Evolutionary conservation across 1,140 invertebrate genomes (phyloP).

Genomic region (Hetaerina americana): DNA sequence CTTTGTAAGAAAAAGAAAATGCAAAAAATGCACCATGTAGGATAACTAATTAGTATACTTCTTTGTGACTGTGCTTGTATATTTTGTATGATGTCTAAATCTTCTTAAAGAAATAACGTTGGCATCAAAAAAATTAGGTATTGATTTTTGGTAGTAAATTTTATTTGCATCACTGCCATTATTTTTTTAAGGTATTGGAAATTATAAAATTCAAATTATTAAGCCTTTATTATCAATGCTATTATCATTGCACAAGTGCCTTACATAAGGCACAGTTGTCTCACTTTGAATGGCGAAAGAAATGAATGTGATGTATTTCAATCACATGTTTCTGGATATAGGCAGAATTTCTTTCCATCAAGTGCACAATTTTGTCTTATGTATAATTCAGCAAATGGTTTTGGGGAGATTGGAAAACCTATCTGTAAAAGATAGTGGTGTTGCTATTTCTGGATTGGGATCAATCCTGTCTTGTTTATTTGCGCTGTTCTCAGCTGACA

Average conservation of each 20-base stretch:
- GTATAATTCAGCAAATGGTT: background rate
- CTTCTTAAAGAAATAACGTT: background rate
- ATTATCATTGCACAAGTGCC: slow-evolving; percentile 15
- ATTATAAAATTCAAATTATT: slow-evolving; percentile 9
- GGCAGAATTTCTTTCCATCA: background rate
- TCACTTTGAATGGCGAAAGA: slow-evolving; percentile 1
- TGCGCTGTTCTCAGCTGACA: background rate
- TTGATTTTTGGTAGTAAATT: background rate
- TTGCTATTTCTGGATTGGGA: background rate
- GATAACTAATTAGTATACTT: background rate
- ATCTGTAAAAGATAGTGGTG: background rate
- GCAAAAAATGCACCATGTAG: background rate
- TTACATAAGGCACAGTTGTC: slow-evolving; percentile 15
- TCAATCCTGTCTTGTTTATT: background rate
- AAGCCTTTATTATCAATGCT: slow-evolving; percentile 7
- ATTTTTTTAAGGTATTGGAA: slow-evolving; percentile 3
- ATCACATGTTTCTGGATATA: background rate
- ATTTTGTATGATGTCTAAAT: background rate
- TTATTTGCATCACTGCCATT: slow-evolving; percentile 6
- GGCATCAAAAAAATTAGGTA: background rate
- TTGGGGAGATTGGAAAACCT: background rate
- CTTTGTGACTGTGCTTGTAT: background rate
- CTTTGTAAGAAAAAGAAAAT: background rate
- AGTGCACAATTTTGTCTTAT: slow-evolving; percentile 9
- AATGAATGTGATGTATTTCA: background rate